Percentiles rank a stretch among this genome's conserved stretches.
Conservation (phyloP, 1,140 invertebrate genomes). For the Eumeta japonica region DNA sequence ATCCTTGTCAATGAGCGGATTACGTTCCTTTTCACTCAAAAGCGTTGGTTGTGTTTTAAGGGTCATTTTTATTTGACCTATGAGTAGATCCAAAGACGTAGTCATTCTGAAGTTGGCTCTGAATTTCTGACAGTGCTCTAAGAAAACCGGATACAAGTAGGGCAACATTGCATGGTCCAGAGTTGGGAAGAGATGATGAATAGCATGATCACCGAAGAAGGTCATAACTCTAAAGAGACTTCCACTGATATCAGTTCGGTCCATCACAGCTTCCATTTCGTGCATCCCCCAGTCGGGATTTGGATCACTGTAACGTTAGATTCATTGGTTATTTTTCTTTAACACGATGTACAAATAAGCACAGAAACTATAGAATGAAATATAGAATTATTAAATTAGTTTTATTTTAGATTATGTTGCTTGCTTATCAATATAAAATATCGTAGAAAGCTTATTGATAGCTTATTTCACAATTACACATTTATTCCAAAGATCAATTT, state of each 20-base stretch:
- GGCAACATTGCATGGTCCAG: constrained; percentile 73
- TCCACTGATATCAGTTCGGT: constrained; percentile 67
- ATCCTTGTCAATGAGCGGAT: too few relatives aligned
- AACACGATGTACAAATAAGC: too few relatives aligned
- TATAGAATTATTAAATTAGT: too few relatives aligned
- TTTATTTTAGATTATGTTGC: too few relatives aligned
- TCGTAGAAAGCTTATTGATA: too few relatives aligned
- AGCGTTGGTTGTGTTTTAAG: constrained; percentile 40
- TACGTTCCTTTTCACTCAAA: not conserved
- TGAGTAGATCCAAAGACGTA: constrained; percentile 62
- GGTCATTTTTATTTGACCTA: constrained; percentile 70
- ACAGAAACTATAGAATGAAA: too few relatives aligned
- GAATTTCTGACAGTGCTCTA: constrained; percentile 72
- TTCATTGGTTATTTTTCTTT: too few relatives aligned
- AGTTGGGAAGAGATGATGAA: constrained; percentile 83
- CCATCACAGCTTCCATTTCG: constrained; percentile 74
- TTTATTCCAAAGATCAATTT: too few relatives aligned
- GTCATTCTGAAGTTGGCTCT: constrained; percentile 57
- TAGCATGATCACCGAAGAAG: constrained; percentile 72
- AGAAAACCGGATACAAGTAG: constrained; percentile 64
- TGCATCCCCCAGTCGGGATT: constrained; percentile 76
- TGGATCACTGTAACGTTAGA: constrained; percentile 28
- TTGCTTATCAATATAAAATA: too few relatives aligned
- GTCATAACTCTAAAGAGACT: constrained; percentile 69
- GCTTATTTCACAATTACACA: too few relatives aligned